A percentile compares a stretch with the other conserved stretches of the same genome.
These are phyloP conservation scores for Prosapia bicincta DNA, from an alignment of 2,888 invertebrate species.

Conservation along the genomic window DNA sequence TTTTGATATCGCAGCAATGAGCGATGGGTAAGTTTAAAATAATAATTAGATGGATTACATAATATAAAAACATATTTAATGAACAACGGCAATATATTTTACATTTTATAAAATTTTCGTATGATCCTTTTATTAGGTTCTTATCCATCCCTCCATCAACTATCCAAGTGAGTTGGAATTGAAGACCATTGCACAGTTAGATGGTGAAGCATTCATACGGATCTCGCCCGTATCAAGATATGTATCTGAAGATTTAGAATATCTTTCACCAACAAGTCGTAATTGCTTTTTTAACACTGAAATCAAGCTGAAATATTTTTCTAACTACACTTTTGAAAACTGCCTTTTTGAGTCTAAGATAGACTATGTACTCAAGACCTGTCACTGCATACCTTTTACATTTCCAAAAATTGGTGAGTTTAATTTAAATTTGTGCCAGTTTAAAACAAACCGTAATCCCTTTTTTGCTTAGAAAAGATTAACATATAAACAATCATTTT, in stretches of 20 bases:
- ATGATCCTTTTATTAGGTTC: neutral
- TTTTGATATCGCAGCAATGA: too few relatives aligned
- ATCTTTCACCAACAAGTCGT: neutral
- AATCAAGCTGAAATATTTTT: slow-evolving; percentile 12
- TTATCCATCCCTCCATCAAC: slow-evolving; percentile 6
- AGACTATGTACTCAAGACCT: neutral
- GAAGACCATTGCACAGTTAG: neutral
- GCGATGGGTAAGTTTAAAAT: too few relatives aligned
- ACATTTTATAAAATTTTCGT: too few relatives aligned
- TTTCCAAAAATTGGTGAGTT: slow-evolving; percentile 8
- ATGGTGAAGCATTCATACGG: slow-evolving; percentile 6
- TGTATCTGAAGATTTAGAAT: slow-evolving; percentile 1
- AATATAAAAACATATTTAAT: too few relatives aligned
- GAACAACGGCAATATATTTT: too few relatives aligned
- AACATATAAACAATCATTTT: too few relatives aligned
- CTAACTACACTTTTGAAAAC: slow-evolving; percentile 14
- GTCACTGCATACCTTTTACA: slow-evolving; percentile 10
- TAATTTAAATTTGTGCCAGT: neutral
- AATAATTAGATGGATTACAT: too few relatives aligned
- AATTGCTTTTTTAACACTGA: slow-evolving; percentile 11
- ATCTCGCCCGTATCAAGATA: slow-evolving; percentile 1
- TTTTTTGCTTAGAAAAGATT: too few relatives aligned
- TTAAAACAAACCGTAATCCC: too few relatives aligned
- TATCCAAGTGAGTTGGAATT: slow-evolving; percentile 7
- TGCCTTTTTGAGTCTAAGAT: slow-evolving; percentile 8